These are phyloP conservation scores for Ramphastos sulfuratus DNA, from an alignment of 2,113 vertebrate species.

Conservation along the genomic window DNA sequence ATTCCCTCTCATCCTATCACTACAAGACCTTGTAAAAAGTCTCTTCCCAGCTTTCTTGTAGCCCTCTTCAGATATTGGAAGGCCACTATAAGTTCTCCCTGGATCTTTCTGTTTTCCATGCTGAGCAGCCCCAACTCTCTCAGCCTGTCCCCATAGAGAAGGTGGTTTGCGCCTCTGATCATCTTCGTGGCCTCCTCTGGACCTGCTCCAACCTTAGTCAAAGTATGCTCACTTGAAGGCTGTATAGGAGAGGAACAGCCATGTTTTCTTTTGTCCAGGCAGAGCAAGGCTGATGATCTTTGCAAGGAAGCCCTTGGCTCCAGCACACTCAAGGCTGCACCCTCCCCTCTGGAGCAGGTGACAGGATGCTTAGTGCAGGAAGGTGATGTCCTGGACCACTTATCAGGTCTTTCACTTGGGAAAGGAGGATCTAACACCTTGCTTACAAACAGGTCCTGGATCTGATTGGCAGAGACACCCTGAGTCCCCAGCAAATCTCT, in stretches of 20 bases:
- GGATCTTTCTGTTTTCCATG: too few species aligned
- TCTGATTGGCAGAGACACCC: neutral
- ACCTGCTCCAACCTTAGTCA: too few species aligned
- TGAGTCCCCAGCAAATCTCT: neutral
- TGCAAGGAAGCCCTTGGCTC: neutral
- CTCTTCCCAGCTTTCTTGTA: too few species aligned
- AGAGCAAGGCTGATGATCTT: neutral
- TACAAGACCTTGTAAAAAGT: too few species aligned
- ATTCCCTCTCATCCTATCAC: too few species aligned
- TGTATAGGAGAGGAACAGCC: neutral
- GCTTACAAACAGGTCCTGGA: neutral
- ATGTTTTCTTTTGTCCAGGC: neutral
- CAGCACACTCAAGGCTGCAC: neutral
- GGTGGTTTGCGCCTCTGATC: too few species aligned
- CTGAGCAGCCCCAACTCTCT: too few species aligned
- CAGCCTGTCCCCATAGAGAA: too few species aligned
- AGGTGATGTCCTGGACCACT: accelerated
- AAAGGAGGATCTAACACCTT: neutral
- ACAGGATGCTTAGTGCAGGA: accelerated
- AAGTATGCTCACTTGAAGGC: neutral
- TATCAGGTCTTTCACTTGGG: accelerated
- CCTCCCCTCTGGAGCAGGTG: accelerated
- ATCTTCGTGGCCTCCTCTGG: too few species aligned
- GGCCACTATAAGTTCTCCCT: too few species aligned
- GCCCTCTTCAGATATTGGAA: too few species aligned